Conservation (phyloP, 2,797 vertebrate genomes). For the Natrix natrix region DNA sequence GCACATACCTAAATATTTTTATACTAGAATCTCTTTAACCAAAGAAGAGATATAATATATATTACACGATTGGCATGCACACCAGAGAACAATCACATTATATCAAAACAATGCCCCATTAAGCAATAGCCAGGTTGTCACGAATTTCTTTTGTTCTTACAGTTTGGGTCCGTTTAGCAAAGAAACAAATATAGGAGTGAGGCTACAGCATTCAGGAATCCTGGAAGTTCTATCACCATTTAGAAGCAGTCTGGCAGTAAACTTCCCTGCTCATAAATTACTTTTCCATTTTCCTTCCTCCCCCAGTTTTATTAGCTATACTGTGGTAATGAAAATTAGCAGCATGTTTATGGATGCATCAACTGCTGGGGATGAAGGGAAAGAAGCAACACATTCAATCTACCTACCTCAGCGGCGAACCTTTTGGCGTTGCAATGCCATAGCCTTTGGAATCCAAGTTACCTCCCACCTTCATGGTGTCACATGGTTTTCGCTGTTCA, state of each 20-base stretch:
- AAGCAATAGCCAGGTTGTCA: conserved; percentile 59
- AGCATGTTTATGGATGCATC: conserved; percentile 53
- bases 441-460: conserved; percentile 99
- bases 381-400: conserved; percentile 63
- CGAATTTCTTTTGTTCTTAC: conserved; percentile 52
- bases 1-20: conserved; percentile 48
- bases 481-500: conserved; percentile 95
- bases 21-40: conserved; percentile 56
- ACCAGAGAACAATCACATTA: conserved; percentile 39
- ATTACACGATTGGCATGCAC: conserved; percentile 56
- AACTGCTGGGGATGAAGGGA: conserved; percentile 46
- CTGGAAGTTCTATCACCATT: conserved; percentile 49
- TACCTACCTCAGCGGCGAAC: conserved; percentile 92
- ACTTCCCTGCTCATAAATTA: background rate
- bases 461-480: conserved; percentile 99
- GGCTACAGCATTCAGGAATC: conserved; percentile 63
- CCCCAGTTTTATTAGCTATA: conserved; percentile 28
- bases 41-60: conserved; percentile 52
- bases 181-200: conserved; percentile 49
- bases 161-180: conserved; percentile 54
- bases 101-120: conserved; percentile 47
- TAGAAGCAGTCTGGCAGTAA: conserved; percentile 23
- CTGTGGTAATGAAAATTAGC: conserved; percentile 53
- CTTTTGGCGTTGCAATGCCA: conserved; percentile 97
- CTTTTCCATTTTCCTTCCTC: background rate